Base-by-base conservation (phyloP, 2,888 invertebrate species). In the Ditula angustiorana region DNA sequence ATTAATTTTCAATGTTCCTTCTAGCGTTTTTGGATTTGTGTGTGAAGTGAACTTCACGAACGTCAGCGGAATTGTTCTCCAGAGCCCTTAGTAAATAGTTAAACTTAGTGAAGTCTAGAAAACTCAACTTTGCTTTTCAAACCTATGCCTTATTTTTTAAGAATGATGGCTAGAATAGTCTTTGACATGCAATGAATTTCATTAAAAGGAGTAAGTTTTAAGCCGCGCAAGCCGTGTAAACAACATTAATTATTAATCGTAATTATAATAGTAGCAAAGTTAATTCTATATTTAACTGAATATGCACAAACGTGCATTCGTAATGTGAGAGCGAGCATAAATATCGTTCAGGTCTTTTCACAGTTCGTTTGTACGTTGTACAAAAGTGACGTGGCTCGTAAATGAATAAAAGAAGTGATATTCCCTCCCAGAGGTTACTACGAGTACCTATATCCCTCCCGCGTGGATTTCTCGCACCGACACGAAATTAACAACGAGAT, bases 81-180 rank as follows among this genome's bases (percentile, higher is more conserved):
- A 69, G 72, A 75, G 76, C 79, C 81, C 80, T 82, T 76, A 75
- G 74, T 76, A 79, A 80, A 83, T 85, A 84, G 85, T 85, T 84
- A 82, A 82, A 81, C 77, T 82, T 81, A 85, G 85, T 83, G 83
- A 86, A 80, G 75, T 76, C 73, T 69, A 72, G 73, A 75, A 70
- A 59, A 53, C 58, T 76, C 72, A 68, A 71, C 74, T n/a, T 72
- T 74, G 74, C 79, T 78, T 70, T 71, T 72, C 69, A 65, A 74
- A 61, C 37, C 11, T 16, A 30, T 3, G 44, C 16, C 8, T 37
- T 26, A 28, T 11, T 28, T 62, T 41, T 26, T 44, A 19, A 24
- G 41, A 41, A 50, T 13, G 19, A 24, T n/a, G 21, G 33, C 2
- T n/a, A 3, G 8, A 49, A 13, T 26, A 16, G 13, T 2, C 16